Evolutionary conservation across 2,888 invertebrate genomes (phyloP), one percentile per base, ranked within the genome.

Genomic region (Augochlorella aurata): DNA sequence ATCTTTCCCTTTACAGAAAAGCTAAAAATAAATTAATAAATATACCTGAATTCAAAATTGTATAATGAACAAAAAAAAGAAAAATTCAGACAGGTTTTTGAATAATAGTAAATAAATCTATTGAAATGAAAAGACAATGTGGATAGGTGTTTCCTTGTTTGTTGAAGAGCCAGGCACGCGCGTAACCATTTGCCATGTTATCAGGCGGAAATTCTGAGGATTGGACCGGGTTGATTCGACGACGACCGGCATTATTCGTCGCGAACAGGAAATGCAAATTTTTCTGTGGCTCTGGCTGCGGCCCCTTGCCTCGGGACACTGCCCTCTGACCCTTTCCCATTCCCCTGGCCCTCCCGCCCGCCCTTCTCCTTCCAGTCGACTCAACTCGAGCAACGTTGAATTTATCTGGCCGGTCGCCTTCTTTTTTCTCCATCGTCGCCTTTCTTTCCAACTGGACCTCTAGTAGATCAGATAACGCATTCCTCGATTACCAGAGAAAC

Each of bases 231-330:
- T 61, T 50, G 77, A 81, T 82, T 82, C 79, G 54, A 77, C 58
- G 77, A 38, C 29, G 67, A 47, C 80, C 77, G 84, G 81, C 88
- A 89, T 90, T 90, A 90, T 91, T 90, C 89, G 88, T 88, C 86
- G 85, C 77, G 86, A 89, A 90, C 90, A 86, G 89, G 91, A 91
- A 91, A 92, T 91, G 91, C 89, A 91, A 91, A 92, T 91, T 85
- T 89, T 83, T 85, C 82, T 82, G 77, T 79, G 85, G 82, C 84
- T 83, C 77, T 65, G 79, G 77, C 81, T 82, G 21, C 77, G 82
- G 75, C 82, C 83, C 85, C 84, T 82, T 80, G 66, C 44, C 84
- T 68, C 75, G 68, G 89, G 87, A 85, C 90, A 87, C 80, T 91
- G 90, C 89, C 85, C 90, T 88, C 85, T 90, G 91, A 91, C 89